Conservation (phyloP, 2,113 vertebrate genomes). For the Zootoca vivipara region DNA sequence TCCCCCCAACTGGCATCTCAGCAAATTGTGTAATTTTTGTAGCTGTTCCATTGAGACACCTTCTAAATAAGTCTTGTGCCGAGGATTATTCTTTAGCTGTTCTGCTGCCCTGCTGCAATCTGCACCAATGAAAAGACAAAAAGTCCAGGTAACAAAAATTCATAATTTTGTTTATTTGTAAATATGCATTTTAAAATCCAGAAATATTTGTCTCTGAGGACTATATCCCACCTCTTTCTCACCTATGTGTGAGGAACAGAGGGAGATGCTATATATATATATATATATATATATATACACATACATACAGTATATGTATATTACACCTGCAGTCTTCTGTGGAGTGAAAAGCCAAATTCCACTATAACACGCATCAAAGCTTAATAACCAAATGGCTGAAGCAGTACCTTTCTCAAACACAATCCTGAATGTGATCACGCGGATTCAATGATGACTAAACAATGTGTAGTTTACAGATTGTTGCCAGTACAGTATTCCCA, state of each 20-base stretch:
- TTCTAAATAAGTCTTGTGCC: conserved; percentile 86
- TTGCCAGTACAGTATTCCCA: background rate
- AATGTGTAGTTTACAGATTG: background rate
- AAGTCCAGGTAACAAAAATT: background rate
- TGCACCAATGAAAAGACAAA: conserved; percentile 53
- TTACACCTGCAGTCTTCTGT: background rate
- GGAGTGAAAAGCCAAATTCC: background rate
- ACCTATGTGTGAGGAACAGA: too few species aligned
- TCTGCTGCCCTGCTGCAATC: conserved; percentile 88
- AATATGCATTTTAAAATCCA: background rate
- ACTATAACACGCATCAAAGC: background rate
- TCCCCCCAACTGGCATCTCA: conserved; percentile 83
- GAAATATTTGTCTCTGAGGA: background rate
- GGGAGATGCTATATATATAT: too few species aligned
- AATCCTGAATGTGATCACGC: background rate
- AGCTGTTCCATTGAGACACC: conserved; percentile 83
- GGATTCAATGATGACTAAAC: background rate
- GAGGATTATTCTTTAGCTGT: conserved; percentile 86
- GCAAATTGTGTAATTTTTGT: conserved; percentile 82
- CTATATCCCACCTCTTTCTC: background rate
- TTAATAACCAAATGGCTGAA: background rate
- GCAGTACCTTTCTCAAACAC: background rate
- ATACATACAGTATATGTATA: too few species aligned
- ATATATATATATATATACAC: too few species aligned
- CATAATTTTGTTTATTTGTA: background rate